Base-by-base conservation (phyloP, 2,888 invertebrate species). In the Merodon equestris region DNA sequence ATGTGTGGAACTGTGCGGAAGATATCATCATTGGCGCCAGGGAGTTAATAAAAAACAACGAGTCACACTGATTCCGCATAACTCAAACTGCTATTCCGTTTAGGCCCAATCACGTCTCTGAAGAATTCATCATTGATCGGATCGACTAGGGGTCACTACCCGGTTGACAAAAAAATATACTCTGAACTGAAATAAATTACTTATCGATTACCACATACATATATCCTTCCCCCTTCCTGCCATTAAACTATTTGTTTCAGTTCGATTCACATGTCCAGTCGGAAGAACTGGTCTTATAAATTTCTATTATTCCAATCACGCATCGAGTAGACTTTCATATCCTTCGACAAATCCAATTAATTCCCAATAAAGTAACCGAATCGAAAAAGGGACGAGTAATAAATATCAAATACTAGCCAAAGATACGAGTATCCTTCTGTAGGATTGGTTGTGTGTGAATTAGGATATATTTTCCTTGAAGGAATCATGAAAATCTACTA, bases 311-410 rank as follows among this genome's bases (percentile, higher is more conserved):
- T 44, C 36, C 1, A 40, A 15, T 9, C 9, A 17, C 5, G 1
- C 38, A n/a, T 0, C 14, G 1, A 66, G 10, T 3, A 9, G 1
- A 7, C 40, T 9, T 53, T n/a, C n/a, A 53, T 44, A 56, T 40
- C 47, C 36, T 19, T 56, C 12, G 14, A 40, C 15, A 38, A 48
- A 56, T 66, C 66, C 66, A 56, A 66, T 66, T 66, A 66, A 66
- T 66, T 66, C 38, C 15, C 27, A 10, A 48, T 56, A 66, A 56
- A 66, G 18, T 47, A 45, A 53, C 44, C 42, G 44, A 51, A 45
- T 36, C 58, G 40, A 60, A 60, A 58, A 60, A 38, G 48, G 27
- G 48, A 48, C 17, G 47, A 36, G 13, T 60, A 60, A 48, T 60
- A 60, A 48, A 63, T 53, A 53, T 36, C 12, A 27, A 53, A 36